Evolutionary conservation across 1,140 invertebrate genomes (phyloP), one percentile per base, ranked within the genome.

Genomic region (Mylabris phalerata): DNA sequence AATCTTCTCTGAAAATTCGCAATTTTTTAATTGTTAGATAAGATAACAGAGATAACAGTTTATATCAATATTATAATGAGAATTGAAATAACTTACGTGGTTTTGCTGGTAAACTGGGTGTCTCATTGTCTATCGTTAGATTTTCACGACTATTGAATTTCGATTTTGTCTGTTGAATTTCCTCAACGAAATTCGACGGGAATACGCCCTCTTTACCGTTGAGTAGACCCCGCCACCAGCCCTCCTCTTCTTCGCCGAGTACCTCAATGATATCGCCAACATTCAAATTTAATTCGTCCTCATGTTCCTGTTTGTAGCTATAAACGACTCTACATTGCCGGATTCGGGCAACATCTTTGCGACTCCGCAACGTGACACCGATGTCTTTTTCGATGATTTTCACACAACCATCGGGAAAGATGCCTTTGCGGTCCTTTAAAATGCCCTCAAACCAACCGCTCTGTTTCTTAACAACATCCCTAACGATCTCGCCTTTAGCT

Each of bases 381-480:
- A 55, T 52, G 57, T 68, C 63, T 41, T 63, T 66, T n/a, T 63
- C 73, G 39, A 83, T 59, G 61, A 92, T 79, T 71, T 88, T 89
- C 4, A 97, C 94, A 80, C 95, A 98, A 77, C 96, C 97, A 74
- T 95, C 93, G 9, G 96, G 96, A 78, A 99, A 99, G 88, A 98
- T 92, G 67, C 96, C 96, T 54, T 87, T 86, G 67, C 88, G 84
- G 46, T 91, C 90, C 25, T 77, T 77, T 19, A 98, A 75, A n/a
- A 88, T 91, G 4, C 96, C 96, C 77, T 95, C 88, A 92, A 92
- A 98, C 96, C 96, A 98, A 52, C 95, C 95, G 32, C 90, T 94
- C 47, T 88, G 82, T 69, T 93, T 87, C 50, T 86, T 83, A 61
- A 89, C 84, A 45, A 93, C 88, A 62, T 87, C 83, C 59, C 85